Percentiles rank a stretch among this genome's conserved stretches.
Conservation (phyloP, 2,797 vertebrate species). For the Cephalopachus bancanus region DNA sequence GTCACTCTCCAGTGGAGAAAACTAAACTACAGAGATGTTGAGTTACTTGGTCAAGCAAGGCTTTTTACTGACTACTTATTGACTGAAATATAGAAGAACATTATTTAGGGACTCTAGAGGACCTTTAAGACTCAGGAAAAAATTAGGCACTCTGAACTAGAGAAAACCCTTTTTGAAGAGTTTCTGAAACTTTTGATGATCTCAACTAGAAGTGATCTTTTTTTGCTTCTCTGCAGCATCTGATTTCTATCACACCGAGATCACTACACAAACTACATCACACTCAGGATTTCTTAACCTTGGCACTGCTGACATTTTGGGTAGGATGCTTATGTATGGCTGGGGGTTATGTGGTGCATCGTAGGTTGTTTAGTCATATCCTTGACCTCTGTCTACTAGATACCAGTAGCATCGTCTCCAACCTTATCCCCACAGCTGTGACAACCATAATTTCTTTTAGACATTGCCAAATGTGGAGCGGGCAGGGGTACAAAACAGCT, state of each 20-base stretch:
- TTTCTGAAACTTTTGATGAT: background rate
- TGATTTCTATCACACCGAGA: background rate
- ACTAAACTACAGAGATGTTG: background rate
- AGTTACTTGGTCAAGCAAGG: background rate
- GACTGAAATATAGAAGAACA: background rate
- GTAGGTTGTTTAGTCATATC: too few relatives aligned
- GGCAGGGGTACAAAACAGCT: background rate
- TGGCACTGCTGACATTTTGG: background rate
- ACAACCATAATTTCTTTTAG: background rate
- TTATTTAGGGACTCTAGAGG: background rate
- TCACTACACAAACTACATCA: rapidly evolving
- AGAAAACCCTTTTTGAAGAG: background rate
- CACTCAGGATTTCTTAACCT: background rate
- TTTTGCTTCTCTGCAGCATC: background rate
- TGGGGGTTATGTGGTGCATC: background rate
- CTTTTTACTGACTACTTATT: background rate
- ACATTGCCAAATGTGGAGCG: background rate
- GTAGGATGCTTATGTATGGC: too few relatives aligned
- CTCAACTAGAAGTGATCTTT: background rate
- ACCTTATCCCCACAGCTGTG: too few relatives aligned
- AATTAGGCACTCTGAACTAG: background rate
- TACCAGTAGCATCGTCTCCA: background rate
- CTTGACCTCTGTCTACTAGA: background rate
- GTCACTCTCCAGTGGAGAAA: background rate
- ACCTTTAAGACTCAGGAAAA: background rate